Evolutionary conservation across 1,140 invertebrate species (phyloP), one percentile per base, ranked within the genome.

Genomic region (Varroa destructor): DNA sequence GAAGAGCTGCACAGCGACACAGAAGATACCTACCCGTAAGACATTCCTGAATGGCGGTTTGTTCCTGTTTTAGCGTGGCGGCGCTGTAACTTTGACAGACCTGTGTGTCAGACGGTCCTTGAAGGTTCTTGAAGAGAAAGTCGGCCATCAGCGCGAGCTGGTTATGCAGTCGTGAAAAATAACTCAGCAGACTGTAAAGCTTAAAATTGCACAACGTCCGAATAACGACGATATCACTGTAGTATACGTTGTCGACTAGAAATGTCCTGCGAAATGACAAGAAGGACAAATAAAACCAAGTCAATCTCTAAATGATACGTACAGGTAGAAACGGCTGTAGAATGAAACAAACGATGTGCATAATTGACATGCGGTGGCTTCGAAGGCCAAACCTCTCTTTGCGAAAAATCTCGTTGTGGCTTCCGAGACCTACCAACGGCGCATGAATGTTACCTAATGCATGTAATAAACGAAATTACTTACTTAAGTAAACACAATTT

Each of bases 201-300:
- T 77, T 55, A 77, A 77, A 74, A 77, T 75, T 14, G 75, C 64
- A 55, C 80, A 75, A 14, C 79, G 75, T 71, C 74, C 83, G 84
- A 42, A 88, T 82, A 54, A 85, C 86, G 75, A 85, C 78, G 46
- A 84, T 81, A 78, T 88, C 86, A 78, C 87, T 85, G 76, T 87
- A 88, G 78, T 84, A 84, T 73, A 82, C 83, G 80, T 87, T 87
- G 73, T 84, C 84, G 55, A 83, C 81, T 73, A 88, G 79, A 79
- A 88, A 87, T 71, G 85, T 81, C 77, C 86, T 87, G 74, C 72
- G 25, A 77, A 78, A 74, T 70, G 43, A 67, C 64, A 56, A 46
- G 46, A 37, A 56, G 61, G 4, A 51, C 46, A 51, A 8, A 8
- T 51, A 8, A 51, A 51, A 51, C 3, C 46, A 51, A 51, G 8